Conservation (phyloP, 2,113 vertebrate species). For the Gavialis gangeticus region DNA sequence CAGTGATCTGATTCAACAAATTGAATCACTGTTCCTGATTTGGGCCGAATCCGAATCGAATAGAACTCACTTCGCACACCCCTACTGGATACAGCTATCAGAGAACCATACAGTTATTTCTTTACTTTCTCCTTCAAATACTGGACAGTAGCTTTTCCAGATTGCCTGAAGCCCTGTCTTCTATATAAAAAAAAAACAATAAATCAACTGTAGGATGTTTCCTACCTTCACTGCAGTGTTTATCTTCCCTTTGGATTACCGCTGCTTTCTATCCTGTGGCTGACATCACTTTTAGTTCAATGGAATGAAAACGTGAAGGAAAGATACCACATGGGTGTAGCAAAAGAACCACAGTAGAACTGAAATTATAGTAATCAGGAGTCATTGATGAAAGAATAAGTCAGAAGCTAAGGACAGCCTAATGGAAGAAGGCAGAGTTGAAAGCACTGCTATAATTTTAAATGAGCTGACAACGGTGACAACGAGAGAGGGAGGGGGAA, state of each 20-base stretch:
- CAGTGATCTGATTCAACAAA: no score
- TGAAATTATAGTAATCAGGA: conserved; percentile 36
- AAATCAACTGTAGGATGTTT: no score
- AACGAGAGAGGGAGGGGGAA: neutral
- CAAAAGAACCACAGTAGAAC: neutral
- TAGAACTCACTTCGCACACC: no score
- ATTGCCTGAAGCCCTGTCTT: neutral
- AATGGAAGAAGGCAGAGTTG: neutral
- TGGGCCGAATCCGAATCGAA: no score
- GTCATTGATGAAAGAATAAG: neutral
- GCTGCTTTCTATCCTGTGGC: neutral
- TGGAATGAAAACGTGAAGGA: neutral
- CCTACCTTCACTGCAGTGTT: no score
- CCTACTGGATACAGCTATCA: neutral
- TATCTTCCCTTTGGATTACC: neutral
- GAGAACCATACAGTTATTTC: neutral
- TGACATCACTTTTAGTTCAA: neutral
- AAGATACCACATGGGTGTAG: neutral
- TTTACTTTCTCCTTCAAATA: fast-evolving
- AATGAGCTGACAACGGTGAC: conserved; percentile 4
- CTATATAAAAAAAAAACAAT: neutral
- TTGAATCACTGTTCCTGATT: no score
- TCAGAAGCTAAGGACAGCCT: neutral
- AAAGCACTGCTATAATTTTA: conserved; percentile 5
- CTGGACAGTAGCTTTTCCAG: neutral